Evolutionary conservation across 1,140 invertebrate genomes (phyloP), one percentile per base, ranked within the genome.

Genomic region (Eumeta japonica): DNA sequence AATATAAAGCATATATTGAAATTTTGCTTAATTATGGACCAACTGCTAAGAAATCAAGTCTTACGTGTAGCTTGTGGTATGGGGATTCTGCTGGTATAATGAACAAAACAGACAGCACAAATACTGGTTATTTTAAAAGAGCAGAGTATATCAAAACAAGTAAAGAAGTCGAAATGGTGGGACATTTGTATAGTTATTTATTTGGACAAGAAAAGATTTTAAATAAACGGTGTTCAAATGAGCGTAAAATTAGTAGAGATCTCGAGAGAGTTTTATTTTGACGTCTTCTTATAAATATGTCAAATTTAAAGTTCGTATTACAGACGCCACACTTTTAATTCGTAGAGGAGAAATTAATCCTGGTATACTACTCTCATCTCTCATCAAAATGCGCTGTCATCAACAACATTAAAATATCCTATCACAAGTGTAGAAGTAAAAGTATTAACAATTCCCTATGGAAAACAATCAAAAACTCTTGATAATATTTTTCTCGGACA

Each of bases 1-100:
- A 57, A n/a, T 76, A 72, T 45, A 38, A 60, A 35, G 57, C 61
- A 2, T 77, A 76, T 31, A 57, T 78, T 7, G 68, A 79, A 58
- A 74, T 56, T 9, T 32, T 55, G 15, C 24, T 55, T 11, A 55
- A 55, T 43, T 77, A 75, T 54, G 54, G 48, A 3, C 35, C 39
- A n/a, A 48, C 42, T 13, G 66, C 65, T 9, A 75, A 73, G 51
- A 37, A 52, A 10, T 65, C 61, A 0, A 60, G 73, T 52, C 48
- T 74, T 1, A 55, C 47, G 17, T 55, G 48, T 36, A 37, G 45
- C 9, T 33, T 56, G 16, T 56, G 46, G 50, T 53, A 53, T 41
- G 39, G 46, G 45, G 48, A 53, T 31, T 45, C 42, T 15, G 39
- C 50, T 15, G 41, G 48, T 39, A 46, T 52, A 38, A 50, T 58